These are phyloP conservation scores for Drosophila buzzatii DNA, from an alignment of 2,888 invertebrate species.

Conservation along the genomic window DNA sequence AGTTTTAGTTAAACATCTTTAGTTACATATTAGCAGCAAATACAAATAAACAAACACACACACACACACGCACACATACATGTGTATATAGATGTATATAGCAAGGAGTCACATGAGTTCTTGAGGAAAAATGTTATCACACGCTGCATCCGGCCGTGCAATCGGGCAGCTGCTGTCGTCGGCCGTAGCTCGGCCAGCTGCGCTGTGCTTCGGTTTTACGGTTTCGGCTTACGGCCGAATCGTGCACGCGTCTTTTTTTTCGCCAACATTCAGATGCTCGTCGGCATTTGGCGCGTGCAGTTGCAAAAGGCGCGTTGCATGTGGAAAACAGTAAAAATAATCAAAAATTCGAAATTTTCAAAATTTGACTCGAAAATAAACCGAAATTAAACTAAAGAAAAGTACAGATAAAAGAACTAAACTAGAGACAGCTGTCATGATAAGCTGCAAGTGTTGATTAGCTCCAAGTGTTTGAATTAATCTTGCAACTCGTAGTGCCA, in stretches of 20 bases:
- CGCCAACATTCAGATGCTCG: conserved; percentile 69
- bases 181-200: neutral
- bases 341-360: neutral
- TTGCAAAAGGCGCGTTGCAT: conserved; percentile 47
- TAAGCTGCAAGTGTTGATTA: neutral
- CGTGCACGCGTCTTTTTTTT: conserved; percentile 31
- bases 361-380: conserved; percentile 5
- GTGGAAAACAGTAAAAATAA: neutral
- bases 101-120: conserved; percentile 25
- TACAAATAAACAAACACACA: neutral
- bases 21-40: conserved; percentile 42
- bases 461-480: conserved; percentile 7
- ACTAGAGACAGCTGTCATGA: neutral
- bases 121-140: conserved; percentile 76
- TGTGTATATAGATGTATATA: neutral
- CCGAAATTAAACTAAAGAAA: neutral
- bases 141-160: conserved; percentile 73
- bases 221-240: conserved; percentile 27
- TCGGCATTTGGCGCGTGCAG: conserved; percentile 76
- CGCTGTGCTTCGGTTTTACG: conserved; percentile 13
- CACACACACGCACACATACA: neutral
- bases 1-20: conserved; percentile 37
- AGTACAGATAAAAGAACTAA: neutral
- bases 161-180: conserved; percentile 25
- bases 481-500: conserved; percentile 18